Conservation (phyloP, 2,888 invertebrate genomes). For the Drosophila diplacantha region DNA sequence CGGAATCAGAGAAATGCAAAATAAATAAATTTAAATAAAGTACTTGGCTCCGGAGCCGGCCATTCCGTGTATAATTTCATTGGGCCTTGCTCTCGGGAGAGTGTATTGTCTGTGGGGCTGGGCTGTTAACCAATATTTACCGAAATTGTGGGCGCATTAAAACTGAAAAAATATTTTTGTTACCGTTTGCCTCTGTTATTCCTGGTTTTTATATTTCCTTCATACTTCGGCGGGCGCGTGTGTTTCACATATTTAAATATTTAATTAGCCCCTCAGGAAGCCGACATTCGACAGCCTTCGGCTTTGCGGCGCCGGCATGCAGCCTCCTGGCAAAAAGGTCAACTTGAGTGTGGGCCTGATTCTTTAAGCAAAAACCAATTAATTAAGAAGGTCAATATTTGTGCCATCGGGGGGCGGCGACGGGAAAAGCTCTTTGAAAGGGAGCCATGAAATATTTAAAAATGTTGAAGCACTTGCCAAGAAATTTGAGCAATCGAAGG, state of each 20-base stretch:
- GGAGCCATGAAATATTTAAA: slow-evolving; percentile 5
- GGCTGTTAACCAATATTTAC: slow-evolving; percentile 35
- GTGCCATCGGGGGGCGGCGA: not conserved
- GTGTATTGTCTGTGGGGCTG: slow-evolving; percentile 8
- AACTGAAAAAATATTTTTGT: slow-evolving; percentile 45
- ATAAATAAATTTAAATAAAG: slow-evolving; percentile 36
- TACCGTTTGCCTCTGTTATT: slow-evolving; percentile 23
- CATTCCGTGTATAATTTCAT: slow-evolving; percentile 40
- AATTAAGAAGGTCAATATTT: slow-evolving; percentile 70
- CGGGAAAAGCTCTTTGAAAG: slow-evolving; percentile 1
- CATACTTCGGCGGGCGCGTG: slow-evolving; percentile 14
- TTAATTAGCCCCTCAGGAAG: slow-evolving; percentile 51
- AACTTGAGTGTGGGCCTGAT: slow-evolving; percentile 36
- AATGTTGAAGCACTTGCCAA: slow-evolving; percentile 12
- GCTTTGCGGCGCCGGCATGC: slow-evolving; percentile 7
- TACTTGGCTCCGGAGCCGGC: slow-evolving; percentile 18
- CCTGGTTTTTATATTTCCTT: slow-evolving; percentile 20
- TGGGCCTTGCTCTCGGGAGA: slow-evolving; percentile 8
- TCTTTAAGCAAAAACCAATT: slow-evolving; percentile 63
- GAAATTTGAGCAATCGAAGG: slow-evolving; percentile 8
- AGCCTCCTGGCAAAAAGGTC: slow-evolving; percentile 23
- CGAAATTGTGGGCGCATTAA: slow-evolving; percentile 35
- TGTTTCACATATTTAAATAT: slow-evolving; percentile 59
- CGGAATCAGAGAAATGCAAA: slow-evolving; percentile 27
- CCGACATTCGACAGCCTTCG: slow-evolving; percentile 16